phyloP scores from a whole-genome alignment of 2,113 vertebrate species.

The Tragelaphus imberbis region DNA sequence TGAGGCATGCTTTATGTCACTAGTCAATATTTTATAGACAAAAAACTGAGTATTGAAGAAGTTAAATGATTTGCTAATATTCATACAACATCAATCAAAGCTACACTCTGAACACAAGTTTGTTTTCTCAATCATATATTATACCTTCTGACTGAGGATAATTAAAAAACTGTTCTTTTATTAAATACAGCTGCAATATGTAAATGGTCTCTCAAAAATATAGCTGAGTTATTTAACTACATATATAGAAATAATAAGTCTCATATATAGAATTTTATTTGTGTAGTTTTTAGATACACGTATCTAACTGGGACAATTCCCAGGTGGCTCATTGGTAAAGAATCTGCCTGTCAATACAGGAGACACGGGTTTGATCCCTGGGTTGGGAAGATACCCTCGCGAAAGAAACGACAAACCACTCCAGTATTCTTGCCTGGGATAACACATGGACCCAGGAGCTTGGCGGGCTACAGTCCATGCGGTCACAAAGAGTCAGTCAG shows the following conservation, averaged over 20 bases:
- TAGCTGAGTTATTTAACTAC: neutral
- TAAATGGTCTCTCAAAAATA: neutral
- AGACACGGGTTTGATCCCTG: neutral
- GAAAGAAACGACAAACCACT: neutral
- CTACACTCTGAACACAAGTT: neutral
- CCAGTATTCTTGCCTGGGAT: neutral
- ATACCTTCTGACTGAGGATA: neutral
- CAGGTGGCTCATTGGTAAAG: neutral
- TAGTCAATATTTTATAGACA: neutral
- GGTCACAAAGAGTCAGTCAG: neutral
- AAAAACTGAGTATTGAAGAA: neutral
- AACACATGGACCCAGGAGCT: neutral
- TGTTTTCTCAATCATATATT: neutral
- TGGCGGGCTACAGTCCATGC: neutral
- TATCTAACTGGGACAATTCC: neutral
- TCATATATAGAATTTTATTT: neutral
- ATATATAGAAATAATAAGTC: neutral
- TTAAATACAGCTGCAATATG: neutral
- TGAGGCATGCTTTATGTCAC: neutral
- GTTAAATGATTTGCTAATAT: neutral
- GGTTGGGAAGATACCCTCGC: rapidly evolving
- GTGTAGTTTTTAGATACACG: neutral
- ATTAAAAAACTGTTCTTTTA: neutral
- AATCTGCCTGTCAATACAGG: neutral
- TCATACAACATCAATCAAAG: neutral